These are phyloP conservation scores for Ericerus pela DNA, from an alignment of 1,140 invertebrate genomes.

Conservation along the genomic window DNA sequence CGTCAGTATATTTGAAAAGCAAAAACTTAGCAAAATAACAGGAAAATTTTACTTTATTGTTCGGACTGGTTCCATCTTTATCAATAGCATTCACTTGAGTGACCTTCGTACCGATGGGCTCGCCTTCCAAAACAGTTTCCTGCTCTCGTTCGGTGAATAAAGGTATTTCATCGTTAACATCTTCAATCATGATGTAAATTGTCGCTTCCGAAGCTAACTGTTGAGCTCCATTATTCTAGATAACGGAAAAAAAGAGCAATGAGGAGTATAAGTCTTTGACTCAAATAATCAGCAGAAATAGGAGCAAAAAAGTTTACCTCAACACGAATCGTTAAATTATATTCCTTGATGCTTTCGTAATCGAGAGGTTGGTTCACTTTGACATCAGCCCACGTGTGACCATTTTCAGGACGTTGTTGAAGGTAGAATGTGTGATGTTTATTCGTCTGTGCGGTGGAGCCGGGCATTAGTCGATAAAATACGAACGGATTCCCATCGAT, in stretches of 20 bases:
- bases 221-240: slow-evolving; percentile 84
- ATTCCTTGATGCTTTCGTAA: slow-evolving; percentile 88
- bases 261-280: background rate
- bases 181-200: slow-evolving; percentile 82
- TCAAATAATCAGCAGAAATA: background rate
- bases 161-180: slow-evolving; percentile 93
- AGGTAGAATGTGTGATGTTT: slow-evolving; percentile 90
- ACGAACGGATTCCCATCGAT: slow-evolving; percentile 90
- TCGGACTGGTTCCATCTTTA: slow-evolving; percentile 87
- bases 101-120: slow-evolving; percentile 84
- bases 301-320: slow-evolving; percentile 48
- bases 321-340: slow-evolving; percentile 87
- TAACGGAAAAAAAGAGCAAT: slow-evolving; percentile 6
- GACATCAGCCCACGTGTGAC: slow-evolving; percentile 84
- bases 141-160: slow-evolving; percentile 86
- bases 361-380: slow-evolving; percentile 91
- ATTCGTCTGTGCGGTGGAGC: slow-evolving; percentile 86
- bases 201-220: slow-evolving; percentile 87
- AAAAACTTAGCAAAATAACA: background rate
- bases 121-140: slow-evolving; percentile 84
- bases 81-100: slow-evolving; percentile 92
- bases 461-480: slow-evolving; percentile 85
- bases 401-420: slow-evolving; percentile 77
- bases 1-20: too few relatives aligned
- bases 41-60: slow-evolving; percentile 60